phyloP scores from a whole-genome alignment of 2,888 invertebrate species.

The Gastracanthus pulcherrimus region DNA sequence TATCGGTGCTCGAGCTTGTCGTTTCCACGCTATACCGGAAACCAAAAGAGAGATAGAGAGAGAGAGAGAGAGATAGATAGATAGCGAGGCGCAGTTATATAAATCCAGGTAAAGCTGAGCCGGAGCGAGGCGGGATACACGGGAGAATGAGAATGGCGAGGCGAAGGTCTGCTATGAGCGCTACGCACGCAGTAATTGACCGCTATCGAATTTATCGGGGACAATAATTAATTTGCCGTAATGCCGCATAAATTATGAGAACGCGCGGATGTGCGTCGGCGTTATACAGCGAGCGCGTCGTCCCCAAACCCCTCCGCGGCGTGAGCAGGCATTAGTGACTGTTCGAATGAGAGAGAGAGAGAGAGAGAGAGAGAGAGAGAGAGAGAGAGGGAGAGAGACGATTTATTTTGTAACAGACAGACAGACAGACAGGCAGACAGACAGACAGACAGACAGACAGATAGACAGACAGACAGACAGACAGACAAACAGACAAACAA shows the following conservation, averaged over 20 bases:
- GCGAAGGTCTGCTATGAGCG: not conserved
- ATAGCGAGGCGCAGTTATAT: not conserved
- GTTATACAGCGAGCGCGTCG: constrained; percentile 36
- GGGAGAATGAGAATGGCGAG: not conserved
- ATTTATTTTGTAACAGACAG: too few species aligned
- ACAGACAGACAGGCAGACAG: too few species aligned
- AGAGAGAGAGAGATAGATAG: too few species aligned
- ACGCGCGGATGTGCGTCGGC: constrained; percentile 43
- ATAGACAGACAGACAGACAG: too few species aligned
- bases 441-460: too few species aligned
- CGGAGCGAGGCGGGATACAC: too few species aligned
- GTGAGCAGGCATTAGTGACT: not conserved
- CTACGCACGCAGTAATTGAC: constrained; percentile 23
- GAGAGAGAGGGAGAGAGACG: too few species aligned
- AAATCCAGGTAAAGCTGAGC: constrained; percentile 14
- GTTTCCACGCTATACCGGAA: too few species aligned
- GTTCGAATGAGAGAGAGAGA: not conserved
- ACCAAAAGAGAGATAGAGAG: too few species aligned
- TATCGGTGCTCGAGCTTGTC: too few species aligned
- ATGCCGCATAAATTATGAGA: constrained; percentile 60
- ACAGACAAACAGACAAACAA: too few species aligned
- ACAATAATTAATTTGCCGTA: constrained; percentile 48
- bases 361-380: too few species aligned
- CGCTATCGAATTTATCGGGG: constrained; percentile 46
- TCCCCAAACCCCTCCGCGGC: constrained; percentile 50